Base-by-base conservation (phyloP, 2,113 vertebrate species). In the Chroicocephalus ridibundus region DNA sequence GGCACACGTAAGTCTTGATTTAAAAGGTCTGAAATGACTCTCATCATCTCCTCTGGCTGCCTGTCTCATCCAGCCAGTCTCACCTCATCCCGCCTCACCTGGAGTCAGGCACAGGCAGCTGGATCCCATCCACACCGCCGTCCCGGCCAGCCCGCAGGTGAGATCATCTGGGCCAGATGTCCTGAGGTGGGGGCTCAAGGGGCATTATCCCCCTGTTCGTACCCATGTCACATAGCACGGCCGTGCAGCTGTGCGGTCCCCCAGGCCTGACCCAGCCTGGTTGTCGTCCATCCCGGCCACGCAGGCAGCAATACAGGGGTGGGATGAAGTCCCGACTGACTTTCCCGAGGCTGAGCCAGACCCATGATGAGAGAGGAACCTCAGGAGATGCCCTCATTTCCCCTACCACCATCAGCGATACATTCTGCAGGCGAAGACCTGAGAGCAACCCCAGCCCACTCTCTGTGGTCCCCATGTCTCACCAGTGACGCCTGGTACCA, bases 11-110 rank as follows among this genome's bases (percentile, higher is more conserved):
- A 47, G 25, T 44, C 75, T 94, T 93, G 88, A 93, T 95, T 92
- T 94, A 90, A 90, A 93, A 92, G 88, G 66, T 76, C 85, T 92
- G 82, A 96, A 94, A 86, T 29, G 1, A 57, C 36, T 80, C 65
- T 90, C 66, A 79, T 88, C 86, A 70, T 86, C 82, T 82, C 14
- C 44, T 74, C 55, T 75, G 40, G 40, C 83, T 84, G 74, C 90
- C 55, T 85, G 26, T 82, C 78, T 93, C 66, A 82, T 42, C 29
- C 90, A 90, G 65, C 70, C 70, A 22, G 29, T 90, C 74, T 90
- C 90, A 79, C 65, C 61, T 93, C 90, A 76, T 90, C 75, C 74
- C 0, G 5, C 64, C 69, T 80, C 86, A 94, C 95, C 83, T 81
- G 62, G 26, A 86, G 34, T 25, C 61, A 85, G 77, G 44, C 61